Evolutionary conservation across 2,797 vertebrate genomes (phyloP).

Genomic region (Tapera naevia): DNA sequence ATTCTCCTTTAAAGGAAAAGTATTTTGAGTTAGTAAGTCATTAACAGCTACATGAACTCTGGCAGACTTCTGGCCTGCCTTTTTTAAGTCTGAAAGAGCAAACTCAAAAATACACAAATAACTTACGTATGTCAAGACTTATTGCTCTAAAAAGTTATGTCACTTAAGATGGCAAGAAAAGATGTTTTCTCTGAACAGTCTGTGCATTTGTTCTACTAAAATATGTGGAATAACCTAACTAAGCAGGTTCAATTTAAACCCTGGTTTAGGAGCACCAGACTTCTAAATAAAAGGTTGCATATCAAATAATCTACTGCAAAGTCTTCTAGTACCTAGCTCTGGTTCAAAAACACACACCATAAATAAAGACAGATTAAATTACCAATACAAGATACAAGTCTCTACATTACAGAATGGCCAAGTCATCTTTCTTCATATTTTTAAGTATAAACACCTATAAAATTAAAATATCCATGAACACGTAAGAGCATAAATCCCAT

Average conservation of each 20-base stretch:
- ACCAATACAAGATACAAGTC: neutral
- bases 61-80: neutral
- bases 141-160: neutral
- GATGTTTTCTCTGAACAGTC: neutral
- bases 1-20: neutral
- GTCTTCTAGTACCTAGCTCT: neutral
- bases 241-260: neutral
- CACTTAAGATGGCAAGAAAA: neutral
- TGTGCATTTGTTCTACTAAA: neutral
- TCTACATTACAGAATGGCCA: rapidly evolving
- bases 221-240: neutral
- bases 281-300: neutral
- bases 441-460: neutral
- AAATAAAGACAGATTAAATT: neutral
- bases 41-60: neutral
- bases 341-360: neutral
- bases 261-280: neutral
- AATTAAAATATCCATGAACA: neutral
- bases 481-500: neutral
- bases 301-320: neutral
- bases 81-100: neutral
- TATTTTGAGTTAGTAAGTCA: neutral
- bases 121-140: neutral
- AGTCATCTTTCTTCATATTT: neutral
- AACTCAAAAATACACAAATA: neutral